These are phyloP conservation scores for Poeciliopsis occidentalis DNA, from an alignment of 2,113 vertebrate species.

Conservation along the genomic window DNA sequence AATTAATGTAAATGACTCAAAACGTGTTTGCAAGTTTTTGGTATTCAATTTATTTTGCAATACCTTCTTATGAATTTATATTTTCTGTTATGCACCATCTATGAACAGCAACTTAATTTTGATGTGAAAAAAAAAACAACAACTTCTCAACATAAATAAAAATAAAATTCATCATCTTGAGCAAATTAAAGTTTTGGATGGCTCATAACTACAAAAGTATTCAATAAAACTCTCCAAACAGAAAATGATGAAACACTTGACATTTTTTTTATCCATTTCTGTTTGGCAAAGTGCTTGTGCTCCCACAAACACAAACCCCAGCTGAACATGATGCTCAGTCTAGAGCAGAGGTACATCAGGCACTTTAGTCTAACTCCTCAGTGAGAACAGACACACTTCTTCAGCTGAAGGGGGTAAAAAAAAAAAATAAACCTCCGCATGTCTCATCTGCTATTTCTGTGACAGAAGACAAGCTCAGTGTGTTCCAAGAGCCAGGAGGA, in stretches of 20 bases:
- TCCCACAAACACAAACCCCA: background rate
- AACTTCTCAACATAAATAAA: too few species aligned
- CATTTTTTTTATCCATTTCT: background rate
- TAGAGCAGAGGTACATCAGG: slow-evolving; percentile 28
- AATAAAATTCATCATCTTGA: background rate
- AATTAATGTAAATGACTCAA: too few species aligned
- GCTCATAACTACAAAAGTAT: background rate
- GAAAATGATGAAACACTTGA: background rate
- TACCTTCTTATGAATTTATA: too few species aligned
- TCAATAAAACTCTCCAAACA: background rate
- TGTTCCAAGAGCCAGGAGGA: slow-evolving; percentile 52
- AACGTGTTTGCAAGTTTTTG: too few species aligned
- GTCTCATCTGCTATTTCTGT: slow-evolving; percentile 39
- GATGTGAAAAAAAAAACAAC: too few species aligned
- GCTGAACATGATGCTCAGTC: slow-evolving; percentile 25
- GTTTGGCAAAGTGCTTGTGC: background rate
- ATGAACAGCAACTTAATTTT: too few species aligned
- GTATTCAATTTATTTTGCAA: too few species aligned
- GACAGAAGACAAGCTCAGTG: slow-evolving; percentile 51
- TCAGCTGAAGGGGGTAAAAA: background rate
- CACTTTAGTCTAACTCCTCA: slow-evolving; percentile 57
- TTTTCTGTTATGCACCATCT: too few species aligned
- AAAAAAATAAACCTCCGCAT: slow-evolving; percentile 5
- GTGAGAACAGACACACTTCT: slow-evolving; percentile 48
- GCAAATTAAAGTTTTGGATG: background rate